Evolutionary conservation across 2,888 invertebrate genomes (phyloP), one percentile per base, ranked within the genome.

Genomic region (Euzophera pinguis): DNA sequence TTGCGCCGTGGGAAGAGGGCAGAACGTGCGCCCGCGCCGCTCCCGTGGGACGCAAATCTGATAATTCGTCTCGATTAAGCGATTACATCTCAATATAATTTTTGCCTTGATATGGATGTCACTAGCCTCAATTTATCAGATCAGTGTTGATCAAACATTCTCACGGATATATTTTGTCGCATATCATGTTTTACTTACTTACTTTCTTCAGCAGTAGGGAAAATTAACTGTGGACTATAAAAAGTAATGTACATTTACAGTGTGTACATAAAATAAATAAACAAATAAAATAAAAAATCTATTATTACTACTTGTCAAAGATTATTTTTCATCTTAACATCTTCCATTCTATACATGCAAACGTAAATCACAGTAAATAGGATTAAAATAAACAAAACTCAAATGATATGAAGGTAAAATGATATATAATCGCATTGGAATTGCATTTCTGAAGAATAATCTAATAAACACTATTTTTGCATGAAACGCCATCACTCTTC

Each of bases 401-500:
- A 38, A 50, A 50, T 41, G 17, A 51, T 10, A 17, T 43, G 35
- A 42, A 34, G 4, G 34, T 29, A 39, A 56, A 39, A 42, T 58
- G 52, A 60, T 57, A 49, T 53, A 56, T 54, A 57, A 59, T 52
- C 50, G 49, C 55, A 56, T 57, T 61, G 50, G 66, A 64, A 71
- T 68, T 67, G 59, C 58, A 53, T 50, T 53, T 50, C 55, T 57
- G 53, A 51, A 54, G 53, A 62, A 60, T 53, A 62, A 59, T 63
- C 59, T 59, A 60, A 66, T 63, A 60, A 55, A 52, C 61, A 64
- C 69, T 69, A 73, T 71, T 67, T 61, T 64, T 61, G 61, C 62
- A 66, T 69, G 67, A 72, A 67, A 63, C 58, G 63, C 72, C 67
- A 78, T 78, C 79, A 70, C 74, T 75, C 73, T 76, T 78, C 73